A percentile compares a stretch with the other conserved stretches of the same genome.
Evolutionary conservation across 2,113 vertebrate genomes (phyloP).

Genomic region (Chaenogobius annularis): DNA sequence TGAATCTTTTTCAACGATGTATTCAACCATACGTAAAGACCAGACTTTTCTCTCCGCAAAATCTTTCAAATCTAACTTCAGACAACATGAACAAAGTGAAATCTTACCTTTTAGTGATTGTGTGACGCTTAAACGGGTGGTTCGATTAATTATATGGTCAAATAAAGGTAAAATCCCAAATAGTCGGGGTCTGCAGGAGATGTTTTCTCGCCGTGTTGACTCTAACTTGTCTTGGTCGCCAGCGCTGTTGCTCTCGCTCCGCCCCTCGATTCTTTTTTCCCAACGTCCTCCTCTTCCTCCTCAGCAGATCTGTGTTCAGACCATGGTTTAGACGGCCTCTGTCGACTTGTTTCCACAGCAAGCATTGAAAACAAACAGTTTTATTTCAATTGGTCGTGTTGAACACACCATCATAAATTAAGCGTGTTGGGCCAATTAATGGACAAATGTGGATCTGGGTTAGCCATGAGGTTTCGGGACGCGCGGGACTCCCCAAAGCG

Average conservation of each 20-base stretch:
- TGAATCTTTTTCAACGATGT: no score
- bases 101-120: slow-evolving; percentile 21
- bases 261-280: neutral
- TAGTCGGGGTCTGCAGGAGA: neutral
- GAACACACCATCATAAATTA: no score
- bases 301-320: neutral
- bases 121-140: no score
- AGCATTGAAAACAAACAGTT: no score
- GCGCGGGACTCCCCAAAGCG: no score
- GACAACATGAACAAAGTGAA: no score
- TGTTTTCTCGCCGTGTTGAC: neutral
- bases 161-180: neutral
- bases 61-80: neutral
- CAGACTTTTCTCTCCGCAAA: neutral
- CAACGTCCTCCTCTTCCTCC: slow-evolving; percentile 30
- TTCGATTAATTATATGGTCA: neutral
- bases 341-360: neutral
- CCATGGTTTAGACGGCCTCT: neutral
- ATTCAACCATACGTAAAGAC: neutral
- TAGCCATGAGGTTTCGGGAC: no score
- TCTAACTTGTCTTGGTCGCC: slow-evolving; percentile 7
- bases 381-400: no score
- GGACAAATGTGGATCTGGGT: no score
- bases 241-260: neutral
- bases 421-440: no score